Base-by-base conservation (phyloP, 2,113 vertebrate genomes). In the Mobula birostris region DNA sequence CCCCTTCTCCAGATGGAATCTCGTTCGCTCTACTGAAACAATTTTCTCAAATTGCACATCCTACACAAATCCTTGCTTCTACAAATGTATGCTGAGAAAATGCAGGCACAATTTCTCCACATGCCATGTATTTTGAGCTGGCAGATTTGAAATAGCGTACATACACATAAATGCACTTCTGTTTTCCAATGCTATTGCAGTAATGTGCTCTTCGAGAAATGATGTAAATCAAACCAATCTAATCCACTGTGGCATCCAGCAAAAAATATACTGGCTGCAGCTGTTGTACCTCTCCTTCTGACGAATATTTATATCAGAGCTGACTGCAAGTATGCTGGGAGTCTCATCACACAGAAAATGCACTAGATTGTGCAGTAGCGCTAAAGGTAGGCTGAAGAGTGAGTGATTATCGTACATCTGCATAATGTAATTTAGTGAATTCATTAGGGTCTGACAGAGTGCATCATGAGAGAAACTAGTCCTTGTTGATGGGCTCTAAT, bases 381-480 rank as follows among this genome's bases (percentile, higher is more conserved):
- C 24, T 56, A 56, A 21, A 72, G 63, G 88, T 68, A 40, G 88
- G 32, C 40, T 66, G 40, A 74, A 56, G 91, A 93, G 8, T 70
- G 48, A 93, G 24, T 76, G 91, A 74, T 76, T 74, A 40, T 74
- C 32, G 7, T 72, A 68, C 3, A 72, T 92, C 40, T 92, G 66
- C 90, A 93, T 93, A 93, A 74, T 76, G 91, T 27, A 48, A 68
- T 74, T 76, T 93, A 15, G 29, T 90, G 29, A 66, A 90, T 90
- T 90, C 29, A 93, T 93, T 74, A 27, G 9, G 36, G 27, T 40
- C 15, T 72, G 68, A 93, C 91, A 74, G 91, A 40, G 40, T 48
- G 36, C 36, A 92, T 66, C 29, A 70, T 91, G 88, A 36, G 63
- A 72, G 17, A 61, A 58, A 27, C 17, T 48, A 72, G 21, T 56